Conservation (phyloP, 2,888 invertebrate species). For the Zygogramma bicolorata region DNA sequence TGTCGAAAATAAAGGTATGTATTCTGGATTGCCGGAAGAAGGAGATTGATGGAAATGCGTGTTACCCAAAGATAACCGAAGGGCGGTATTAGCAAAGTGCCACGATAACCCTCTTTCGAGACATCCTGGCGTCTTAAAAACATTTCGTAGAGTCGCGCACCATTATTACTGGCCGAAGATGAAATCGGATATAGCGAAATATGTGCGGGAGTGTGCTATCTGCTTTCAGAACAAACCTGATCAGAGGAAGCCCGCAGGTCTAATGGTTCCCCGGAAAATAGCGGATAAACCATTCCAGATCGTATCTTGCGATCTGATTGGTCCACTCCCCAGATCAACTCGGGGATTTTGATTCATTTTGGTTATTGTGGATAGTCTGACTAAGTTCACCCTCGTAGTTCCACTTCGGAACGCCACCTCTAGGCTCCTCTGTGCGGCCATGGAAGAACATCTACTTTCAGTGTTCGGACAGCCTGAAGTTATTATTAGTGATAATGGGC, state of each 20-base stretch:
- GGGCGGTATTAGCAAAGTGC: constrained; percentile 27
- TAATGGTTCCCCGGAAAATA: background rate
- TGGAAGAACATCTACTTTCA: background rate
- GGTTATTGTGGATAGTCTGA: constrained; percentile 26
- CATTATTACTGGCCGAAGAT: constrained; percentile 50
- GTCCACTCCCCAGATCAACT: constrained; percentile 35
- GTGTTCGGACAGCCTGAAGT: background rate
- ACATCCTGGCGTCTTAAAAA: constrained; percentile 47
- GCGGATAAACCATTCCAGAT: background rate
- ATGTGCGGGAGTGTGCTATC: constrained; percentile 39
- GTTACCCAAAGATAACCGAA: too few species aligned
- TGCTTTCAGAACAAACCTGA: constrained; percentile 44
- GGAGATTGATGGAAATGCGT: too few species aligned
- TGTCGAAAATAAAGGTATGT: too few species aligned
- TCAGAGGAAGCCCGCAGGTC: constrained; percentile 17
- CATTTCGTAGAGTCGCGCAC: constrained; percentile 31
- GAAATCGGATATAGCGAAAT: constrained; percentile 39
- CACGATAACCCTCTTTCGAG: constrained; percentile 41
- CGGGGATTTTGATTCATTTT: constrained; percentile 21
- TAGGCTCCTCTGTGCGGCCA: background rate
- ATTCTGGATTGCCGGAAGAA: too few species aligned
- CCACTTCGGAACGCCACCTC: constrained; percentile 30
- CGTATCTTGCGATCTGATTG: constrained; percentile 31
- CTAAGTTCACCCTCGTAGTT: constrained; percentile 19
- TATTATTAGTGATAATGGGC: background rate